A percentile compares a stretch with the other conserved stretches of the same genome.
phyloP scores from a whole-genome alignment of 2,113 vertebrate species.

The Maccullochella peelii region DNA sequence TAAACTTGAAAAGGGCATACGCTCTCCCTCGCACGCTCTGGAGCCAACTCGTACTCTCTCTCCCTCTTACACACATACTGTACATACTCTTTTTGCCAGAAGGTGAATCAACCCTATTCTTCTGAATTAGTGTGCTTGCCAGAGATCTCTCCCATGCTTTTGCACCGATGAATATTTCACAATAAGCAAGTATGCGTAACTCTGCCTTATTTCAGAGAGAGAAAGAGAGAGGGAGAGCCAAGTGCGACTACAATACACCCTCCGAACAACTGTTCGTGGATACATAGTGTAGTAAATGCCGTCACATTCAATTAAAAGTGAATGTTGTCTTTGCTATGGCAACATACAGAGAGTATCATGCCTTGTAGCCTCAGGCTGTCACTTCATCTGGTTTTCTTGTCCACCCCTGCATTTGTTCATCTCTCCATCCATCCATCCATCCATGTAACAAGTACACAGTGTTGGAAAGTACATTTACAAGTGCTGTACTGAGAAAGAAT shows the following conservation, averaged over 20 bases:
- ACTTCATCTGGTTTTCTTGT: neutral
- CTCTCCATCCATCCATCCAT: conserved; percentile 2
- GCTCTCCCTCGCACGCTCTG: conserved; percentile 15
- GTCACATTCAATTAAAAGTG: conserved; percentile 23
- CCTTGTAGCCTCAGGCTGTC: neutral
- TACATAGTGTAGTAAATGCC: conserved; percentile 10
- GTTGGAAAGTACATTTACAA: neutral
- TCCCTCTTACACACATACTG: conserved; percentile 31
- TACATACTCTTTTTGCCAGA: conserved; percentile 37
- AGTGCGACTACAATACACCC: conserved; percentile 6
- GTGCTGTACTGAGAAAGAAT: neutral
- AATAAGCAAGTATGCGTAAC: conserved; percentile 48
- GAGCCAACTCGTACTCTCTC: conserved; percentile 20
- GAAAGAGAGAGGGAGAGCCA: conserved; percentile 1
- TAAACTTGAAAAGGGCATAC: conserved; percentile 54
- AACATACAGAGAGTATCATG: neutral
- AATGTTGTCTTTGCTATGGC: conserved; percentile 16
- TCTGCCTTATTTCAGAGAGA: conserved; percentile 23
- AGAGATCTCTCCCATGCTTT: conserved; percentile 57
- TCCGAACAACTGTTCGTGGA: conserved; percentile 45
- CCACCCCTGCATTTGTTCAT: neutral
- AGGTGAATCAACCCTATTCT: conserved; percentile 62
- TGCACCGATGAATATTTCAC: conserved; percentile 72
- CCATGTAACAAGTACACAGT: neutral
- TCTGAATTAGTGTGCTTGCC: conserved; percentile 51